phyloP scores from a whole-genome alignment of 2,113 vertebrate species.

The Perca flavescens region DNA sequence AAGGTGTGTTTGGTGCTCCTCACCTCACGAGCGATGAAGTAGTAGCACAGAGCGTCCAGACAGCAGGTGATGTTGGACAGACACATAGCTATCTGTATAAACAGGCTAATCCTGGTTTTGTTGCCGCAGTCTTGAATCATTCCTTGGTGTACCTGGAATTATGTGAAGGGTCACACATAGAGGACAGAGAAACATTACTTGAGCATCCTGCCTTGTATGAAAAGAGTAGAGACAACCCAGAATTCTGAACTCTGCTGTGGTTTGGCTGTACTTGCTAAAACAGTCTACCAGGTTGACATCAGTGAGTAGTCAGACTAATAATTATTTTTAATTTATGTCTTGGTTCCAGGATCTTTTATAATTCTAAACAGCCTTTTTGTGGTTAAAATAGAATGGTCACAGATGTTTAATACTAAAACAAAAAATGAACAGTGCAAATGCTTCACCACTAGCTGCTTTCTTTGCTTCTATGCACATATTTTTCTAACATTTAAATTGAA shows the following conservation, averaged over 20 bases:
- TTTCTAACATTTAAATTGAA: neutral
- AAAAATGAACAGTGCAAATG: neutral
- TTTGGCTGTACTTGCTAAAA: neutral
- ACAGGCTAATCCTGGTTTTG: constrained; percentile 85
- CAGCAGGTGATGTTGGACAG: constrained; percentile 93
- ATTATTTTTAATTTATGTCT: neutral
- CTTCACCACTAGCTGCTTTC: neutral
- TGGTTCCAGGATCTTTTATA: neutral
- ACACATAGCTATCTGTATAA: constrained; percentile 88
- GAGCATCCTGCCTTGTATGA: neutral
- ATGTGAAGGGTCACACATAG: neutral
- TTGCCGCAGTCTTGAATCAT: constrained; percentile 82
- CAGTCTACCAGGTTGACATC: neutral
- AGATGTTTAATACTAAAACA: neutral
- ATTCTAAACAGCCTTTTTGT: neutral
- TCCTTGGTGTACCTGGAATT: constrained; percentile 75
- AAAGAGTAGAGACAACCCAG: neutral
- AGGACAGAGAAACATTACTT: neutral
- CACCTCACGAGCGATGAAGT: constrained; percentile 89
- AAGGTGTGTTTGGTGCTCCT: constrained; percentile 60
- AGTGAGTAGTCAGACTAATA: neutral
- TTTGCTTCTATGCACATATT: neutral
- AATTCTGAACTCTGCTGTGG: no score
- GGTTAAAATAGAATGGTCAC: neutral
- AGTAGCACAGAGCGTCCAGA: constrained; percentile 92